Conservation (phyloP, 2,113 vertebrate genomes). For the Gadus chalcogrammus region DNA sequence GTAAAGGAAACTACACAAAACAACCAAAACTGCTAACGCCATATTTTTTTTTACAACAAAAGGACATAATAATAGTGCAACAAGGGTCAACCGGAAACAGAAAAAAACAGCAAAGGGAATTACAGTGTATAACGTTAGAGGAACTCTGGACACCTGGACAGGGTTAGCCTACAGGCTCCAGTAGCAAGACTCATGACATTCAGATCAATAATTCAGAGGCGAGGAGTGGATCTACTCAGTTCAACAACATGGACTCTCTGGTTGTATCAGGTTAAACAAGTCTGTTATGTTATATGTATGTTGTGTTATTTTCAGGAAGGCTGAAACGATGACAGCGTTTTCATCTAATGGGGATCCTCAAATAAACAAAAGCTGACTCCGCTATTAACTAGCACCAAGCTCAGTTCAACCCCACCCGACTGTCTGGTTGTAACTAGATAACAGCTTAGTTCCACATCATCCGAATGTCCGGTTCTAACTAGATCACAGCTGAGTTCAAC, state of each 20-base stretch:
- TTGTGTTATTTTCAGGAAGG: too few relatives aligned
- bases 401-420: neutral
- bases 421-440: too few relatives aligned
- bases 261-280: too few relatives aligned
- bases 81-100: neutral
- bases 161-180: neutral
- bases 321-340: too few relatives aligned
- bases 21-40: neutral
- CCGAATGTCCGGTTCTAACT: too few relatives aligned
- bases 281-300: too few relatives aligned
- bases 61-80: too few relatives aligned
- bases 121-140: neutral
- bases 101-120: too few relatives aligned
- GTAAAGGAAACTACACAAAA: slow-evolving; percentile 65
- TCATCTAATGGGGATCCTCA: too few relatives aligned
- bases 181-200: slow-evolving; percentile 8
- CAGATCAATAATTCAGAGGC: slow-evolving; percentile 38
- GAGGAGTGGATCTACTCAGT: slow-evolving; percentile 1
- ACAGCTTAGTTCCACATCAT: neutral
- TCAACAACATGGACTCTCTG: neutral
- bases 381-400: neutral
- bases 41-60: neutral
- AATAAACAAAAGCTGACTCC: too few relatives aligned
- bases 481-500: neutral
- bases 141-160: neutral